Evolutionary conservation across 2,113 vertebrate species (phyloP).

Genomic region (Dunckerocampus dactyliophorus): DNA sequence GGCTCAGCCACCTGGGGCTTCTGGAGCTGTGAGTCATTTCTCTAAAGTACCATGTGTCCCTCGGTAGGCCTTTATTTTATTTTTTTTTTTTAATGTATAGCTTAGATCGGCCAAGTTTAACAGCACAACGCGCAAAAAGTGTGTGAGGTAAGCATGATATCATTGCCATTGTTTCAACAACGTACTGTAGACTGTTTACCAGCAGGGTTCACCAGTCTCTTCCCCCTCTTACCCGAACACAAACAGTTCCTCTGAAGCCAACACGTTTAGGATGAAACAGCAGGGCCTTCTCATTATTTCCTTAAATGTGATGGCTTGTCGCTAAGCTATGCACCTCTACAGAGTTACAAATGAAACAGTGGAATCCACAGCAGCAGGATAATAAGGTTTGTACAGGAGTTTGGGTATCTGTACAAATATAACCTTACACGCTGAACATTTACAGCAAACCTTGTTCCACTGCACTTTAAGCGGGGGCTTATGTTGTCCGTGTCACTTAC

Average conservation of each 20-base stretch:
- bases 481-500: conserved; percentile 54
- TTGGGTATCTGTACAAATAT: conserved; percentile 38
- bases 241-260: too few relatives aligned
- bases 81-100: not conserved
- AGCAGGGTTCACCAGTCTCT: not conserved
- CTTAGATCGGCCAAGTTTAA: not conserved
- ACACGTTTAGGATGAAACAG: too few relatives aligned
- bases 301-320: too few relatives aligned
- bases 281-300: too few relatives aligned
- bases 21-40: not conserved
- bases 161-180: not conserved
- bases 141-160: not conserved
- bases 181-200: not conserved
- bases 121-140: not conserved
- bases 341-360: conserved; percentile 65
- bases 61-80: too few relatives aligned
- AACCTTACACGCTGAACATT: conserved; percentile 56
- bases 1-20: not conserved
- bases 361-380: conserved; percentile 48
- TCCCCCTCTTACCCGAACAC: too few relatives aligned
- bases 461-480: conserved; percentile 47
- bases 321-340: conserved; percentile 16
- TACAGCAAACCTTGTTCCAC: conserved; percentile 61
- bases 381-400: conserved; percentile 31
- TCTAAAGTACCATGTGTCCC: not conserved